Base-by-base conservation (phyloP, 1,140 invertebrate genomes). In the Calliphora vicina region DNA sequence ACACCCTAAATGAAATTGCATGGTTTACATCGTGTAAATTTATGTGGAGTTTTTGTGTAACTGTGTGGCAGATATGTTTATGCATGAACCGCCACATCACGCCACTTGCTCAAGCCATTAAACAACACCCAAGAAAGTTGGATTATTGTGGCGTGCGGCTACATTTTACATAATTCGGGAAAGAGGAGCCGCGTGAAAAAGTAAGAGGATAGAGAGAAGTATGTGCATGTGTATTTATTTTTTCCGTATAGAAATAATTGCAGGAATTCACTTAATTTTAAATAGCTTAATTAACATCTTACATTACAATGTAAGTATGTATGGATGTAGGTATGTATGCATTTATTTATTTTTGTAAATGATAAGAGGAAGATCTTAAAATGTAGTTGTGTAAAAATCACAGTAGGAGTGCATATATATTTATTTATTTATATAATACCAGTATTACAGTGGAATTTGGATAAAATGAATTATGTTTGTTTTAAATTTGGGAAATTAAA, bases 111-210 rank as follows among this genome's bases (percentile, higher is more conserved):
- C 72, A 74, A 74, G 29, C 72, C 72, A 74, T 74, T 74, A 74
- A 74, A 74, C 72, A 74, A 74, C 72, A 74, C 72, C 72, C 72
- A 74, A 74, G 72, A 74, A n/a, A 35, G 72, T 74, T 74, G 72
- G 72, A 67, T 67, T 67, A 23, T 23, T 67, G 61, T 67, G 61
- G 61, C 9, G n/a, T 67, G 61, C n/a, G 20, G 61, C 2, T 25
- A 67, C n/a, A 23, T 67, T 67, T 67, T 67, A 6, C 61, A 67
- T 67, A 67, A 67, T 67, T 67, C 20, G n/a, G n/a, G n/a, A 67
- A 67, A 10, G 45, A 2, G 45, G 15, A 6, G 5, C 6, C 10
- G 45, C 17, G 15, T 50, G 45, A 23, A 17, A 20, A 67, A 67
- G n/a, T 67, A 20, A 67, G 4, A 25, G 61, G n/a, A 23, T 20